Evolutionary conservation across 2,113 vertebrate genomes (phyloP).

Genomic region (Saguinus midas): DNA sequence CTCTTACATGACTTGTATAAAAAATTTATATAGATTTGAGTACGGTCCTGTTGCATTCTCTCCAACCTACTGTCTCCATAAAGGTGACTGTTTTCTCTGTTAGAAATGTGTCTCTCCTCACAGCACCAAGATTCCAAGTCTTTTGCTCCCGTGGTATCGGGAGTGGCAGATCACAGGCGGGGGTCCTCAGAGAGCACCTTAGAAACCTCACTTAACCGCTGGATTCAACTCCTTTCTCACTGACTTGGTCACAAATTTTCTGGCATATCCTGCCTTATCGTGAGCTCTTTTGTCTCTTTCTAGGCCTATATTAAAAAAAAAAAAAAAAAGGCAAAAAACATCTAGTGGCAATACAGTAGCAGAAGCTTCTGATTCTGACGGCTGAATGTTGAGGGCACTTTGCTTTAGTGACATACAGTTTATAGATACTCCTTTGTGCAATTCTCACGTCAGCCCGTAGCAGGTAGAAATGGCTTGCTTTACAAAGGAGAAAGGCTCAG

Average conservation of each 20-base stretch:
- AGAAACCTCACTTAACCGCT: background rate
- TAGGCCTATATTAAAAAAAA: background rate
- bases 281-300: background rate
- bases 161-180: fast-evolving
- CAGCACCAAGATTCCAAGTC: background rate
- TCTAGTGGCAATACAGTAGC: background rate
- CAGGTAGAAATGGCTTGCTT: background rate
- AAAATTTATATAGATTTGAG: slow-evolving; percentile 18
- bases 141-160: background rate
- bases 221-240: background rate
- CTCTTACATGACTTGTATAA: slow-evolving; percentile 39
- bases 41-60: background rate
- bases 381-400: background rate
- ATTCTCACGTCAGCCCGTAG: background rate
- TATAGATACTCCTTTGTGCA: background rate
- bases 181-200: background rate
- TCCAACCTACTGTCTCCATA: background rate
- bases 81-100: background rate
- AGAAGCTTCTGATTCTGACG: background rate
- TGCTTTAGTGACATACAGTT: background rate
- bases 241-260: background rate
- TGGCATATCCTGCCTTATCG: background rate
- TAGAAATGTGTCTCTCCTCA: background rate
- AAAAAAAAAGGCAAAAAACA: background rate
- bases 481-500: background rate